Base-by-base conservation (phyloP, 2,113 vertebrate genomes). In the Catagonus wagneri region DNA sequence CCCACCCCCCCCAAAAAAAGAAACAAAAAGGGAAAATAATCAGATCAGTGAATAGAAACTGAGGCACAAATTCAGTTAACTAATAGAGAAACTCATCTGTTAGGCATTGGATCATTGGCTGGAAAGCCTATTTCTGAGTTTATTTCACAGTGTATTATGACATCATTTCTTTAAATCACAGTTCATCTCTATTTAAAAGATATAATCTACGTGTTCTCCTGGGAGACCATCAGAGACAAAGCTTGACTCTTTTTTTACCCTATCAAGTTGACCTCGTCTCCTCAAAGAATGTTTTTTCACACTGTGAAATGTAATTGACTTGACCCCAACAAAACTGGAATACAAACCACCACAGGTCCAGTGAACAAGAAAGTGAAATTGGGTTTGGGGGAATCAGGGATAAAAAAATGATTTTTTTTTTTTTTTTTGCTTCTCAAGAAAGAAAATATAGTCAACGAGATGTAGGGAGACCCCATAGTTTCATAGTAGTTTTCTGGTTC, bases 81-180 rank as follows among this genome's bases (percentile, higher is more conserved):
- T 85, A 83, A 86, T 61, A 72, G 16, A 97, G 52, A 83, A 97
- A 86, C 78, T 78, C 83, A 86, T 97, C 93, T 93, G 60, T 95
- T 5, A 36, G 92, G 76, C 34, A 86, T 3, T 94, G 93, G 89
- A 17, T 71, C 44, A 86, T 4, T 94, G 93, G 89, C 14, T 71
- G 12, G 72, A 69, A 94, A 96, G 56, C 54, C 78, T 71, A 36
- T 95, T 94, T 93, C 90, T 92, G 74, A 93, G 88, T 96, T 96
- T 92, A 96, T 97, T 97, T 98, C 96, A 96, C 52, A 92, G 95
- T 19, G 27, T 52, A 76, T 92, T 96, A 83, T 92, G 94, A 89
- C 68, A 89, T 34, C 32, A 34, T 95, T 96, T 96, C 94, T 91
- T 84, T 94, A 96, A 97, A 92, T 97, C 89, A 94, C 22, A 93